Evolutionary conservation across 2,888 invertebrate species (phyloP).

Genomic region (Macaria liturata): DNA sequence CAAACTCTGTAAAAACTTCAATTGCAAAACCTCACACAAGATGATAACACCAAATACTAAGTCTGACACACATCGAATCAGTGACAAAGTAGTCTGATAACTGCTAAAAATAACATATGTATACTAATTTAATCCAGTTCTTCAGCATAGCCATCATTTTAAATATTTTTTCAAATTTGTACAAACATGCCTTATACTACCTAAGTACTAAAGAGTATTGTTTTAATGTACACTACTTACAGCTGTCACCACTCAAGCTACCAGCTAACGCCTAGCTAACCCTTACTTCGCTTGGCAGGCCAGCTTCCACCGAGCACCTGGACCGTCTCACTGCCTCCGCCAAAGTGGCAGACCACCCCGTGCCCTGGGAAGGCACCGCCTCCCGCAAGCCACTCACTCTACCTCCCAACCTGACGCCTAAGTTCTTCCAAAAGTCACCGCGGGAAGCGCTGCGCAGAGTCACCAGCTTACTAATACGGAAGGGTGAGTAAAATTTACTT

Average conservation of each 20-base stretch:
- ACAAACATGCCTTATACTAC: too few relatives aligned
- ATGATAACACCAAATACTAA: too few relatives aligned
- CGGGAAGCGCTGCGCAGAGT: slow-evolving; percentile 93
- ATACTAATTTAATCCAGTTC: too few relatives aligned
- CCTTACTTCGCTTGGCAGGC: slow-evolving; percentile 71
- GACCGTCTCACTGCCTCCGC: slow-evolving; percentile 86
- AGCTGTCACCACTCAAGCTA: neutral
- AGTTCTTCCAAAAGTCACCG: slow-evolving; percentile 94
- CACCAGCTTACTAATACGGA: slow-evolving; percentile 93
- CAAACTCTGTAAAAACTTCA: too few relatives aligned
- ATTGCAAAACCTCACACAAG: too few relatives aligned
- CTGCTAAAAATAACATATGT: too few relatives aligned
- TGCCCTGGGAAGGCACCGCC: slow-evolving; percentile 77
- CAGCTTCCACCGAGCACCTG: slow-evolving; percentile 93
- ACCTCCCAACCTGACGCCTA: slow-evolving; percentile 94
- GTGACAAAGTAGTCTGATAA: too few relatives aligned
- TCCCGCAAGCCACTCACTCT: slow-evolving; percentile 92
- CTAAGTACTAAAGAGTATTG: too few relatives aligned
- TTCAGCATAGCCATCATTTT: too few relatives aligned
- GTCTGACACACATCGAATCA: too few relatives aligned
- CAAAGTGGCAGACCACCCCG: slow-evolving; percentile 78
- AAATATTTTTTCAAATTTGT: too few relatives aligned
- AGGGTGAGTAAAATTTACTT: slow-evolving; percentile 82
- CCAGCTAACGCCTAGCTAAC: slow-evolving; percentile 21
- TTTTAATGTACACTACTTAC: too few relatives aligned